A percentile compares a stretch with the other conserved stretches of the same genome.
Evolutionary conservation across 2,113 vertebrate genomes (phyloP).

Genomic region (Notarius quadriscutis): DNA sequence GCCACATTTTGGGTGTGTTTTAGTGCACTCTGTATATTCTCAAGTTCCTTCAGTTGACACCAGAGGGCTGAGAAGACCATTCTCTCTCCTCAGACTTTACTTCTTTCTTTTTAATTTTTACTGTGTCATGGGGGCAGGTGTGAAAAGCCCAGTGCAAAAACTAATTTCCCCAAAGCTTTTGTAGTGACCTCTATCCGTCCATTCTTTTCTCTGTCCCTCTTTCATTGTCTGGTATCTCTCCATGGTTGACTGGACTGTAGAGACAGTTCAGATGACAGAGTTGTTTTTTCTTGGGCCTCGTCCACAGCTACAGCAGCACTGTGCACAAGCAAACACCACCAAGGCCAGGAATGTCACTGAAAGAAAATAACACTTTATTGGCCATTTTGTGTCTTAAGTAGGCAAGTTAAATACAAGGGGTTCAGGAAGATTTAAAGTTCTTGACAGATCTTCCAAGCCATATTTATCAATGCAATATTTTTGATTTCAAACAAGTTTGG

Average conservation of each 20-base stretch:
- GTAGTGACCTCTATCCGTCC: not conserved
- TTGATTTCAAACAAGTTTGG: not conserved
- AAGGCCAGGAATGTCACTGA: slow-evolving; percentile 66
- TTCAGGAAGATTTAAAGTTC: not conserved
- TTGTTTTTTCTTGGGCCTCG: slow-evolving; percentile 21
- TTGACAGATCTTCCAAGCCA: not conserved
- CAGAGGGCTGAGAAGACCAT: not conserved
- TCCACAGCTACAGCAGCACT: slow-evolving; percentile 57
- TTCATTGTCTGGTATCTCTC: not conserved
- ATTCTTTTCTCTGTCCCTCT: not conserved
- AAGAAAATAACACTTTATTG: not conserved
- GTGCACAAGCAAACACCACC: slow-evolving; percentile 52
- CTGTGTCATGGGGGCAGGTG: not conserved
- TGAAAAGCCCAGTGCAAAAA: not conserved
- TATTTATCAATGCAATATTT: not conserved
- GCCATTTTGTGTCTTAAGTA: not conserved
- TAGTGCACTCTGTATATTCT: not conserved
- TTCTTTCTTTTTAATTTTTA: not conserved
- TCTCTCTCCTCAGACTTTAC: not conserved
- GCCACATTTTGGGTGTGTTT: not conserved
- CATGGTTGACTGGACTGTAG: not conserved
- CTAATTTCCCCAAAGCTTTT: not conserved
- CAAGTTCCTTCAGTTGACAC: not conserved
- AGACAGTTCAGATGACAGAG: slow-evolving; percentile 44
- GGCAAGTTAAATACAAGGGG: not conserved